Evolutionary conservation across 2,113 vertebrate species (phyloP), one percentile per base, ranked within the genome.

Genomic region (Xiphophorus maculatus): DNA sequence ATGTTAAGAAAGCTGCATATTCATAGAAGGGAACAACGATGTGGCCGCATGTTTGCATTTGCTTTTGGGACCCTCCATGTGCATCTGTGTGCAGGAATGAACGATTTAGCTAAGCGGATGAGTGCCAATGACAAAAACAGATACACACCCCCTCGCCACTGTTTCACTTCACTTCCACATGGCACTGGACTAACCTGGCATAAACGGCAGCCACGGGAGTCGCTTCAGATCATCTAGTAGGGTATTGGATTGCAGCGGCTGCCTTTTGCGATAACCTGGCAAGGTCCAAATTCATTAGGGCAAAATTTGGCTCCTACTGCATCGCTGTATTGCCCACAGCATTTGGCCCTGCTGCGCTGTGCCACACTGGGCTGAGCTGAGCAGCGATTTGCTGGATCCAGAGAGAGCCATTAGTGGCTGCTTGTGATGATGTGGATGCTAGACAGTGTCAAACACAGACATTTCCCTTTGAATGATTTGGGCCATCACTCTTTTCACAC

Each of bases 261-360:
- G 90, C 88, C 90, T 89, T 92, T 91, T 85, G 83, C 83, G 89
- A 91, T 91, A 91, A 93, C 89, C 94, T 94, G 94, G 92, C 93
- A 94, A 85, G 88, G 84, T 89, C 87, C 73, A 87, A 93, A 93
- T 93, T 93, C 90, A 94, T 93, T 92, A 92, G 94, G 88, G 89
- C 90, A 86, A 89, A 88, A 92, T 93, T 93, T 94, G 92, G 94
- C 92, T 91, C 73, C 9, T 76, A 82, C 79, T 87, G 72, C 76
- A 76, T 84, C 51, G 30, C 77, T 87, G 86, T 90, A 81, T 88
- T 87, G 90, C 91, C 90, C 92, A 91, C 74, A 94, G 91, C 90
- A 84, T 93, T 94, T 93, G 91, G 93, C 91, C 91, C 83, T 63
- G 85, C 84, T 80, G 89, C 78, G 81, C 83, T 75, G 89, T 11